Percentiles rank a stretch among this genome's conserved stretches.
Conservation (phyloP, 2,113 vertebrate species). For the Bujurquina vittata region DNA sequence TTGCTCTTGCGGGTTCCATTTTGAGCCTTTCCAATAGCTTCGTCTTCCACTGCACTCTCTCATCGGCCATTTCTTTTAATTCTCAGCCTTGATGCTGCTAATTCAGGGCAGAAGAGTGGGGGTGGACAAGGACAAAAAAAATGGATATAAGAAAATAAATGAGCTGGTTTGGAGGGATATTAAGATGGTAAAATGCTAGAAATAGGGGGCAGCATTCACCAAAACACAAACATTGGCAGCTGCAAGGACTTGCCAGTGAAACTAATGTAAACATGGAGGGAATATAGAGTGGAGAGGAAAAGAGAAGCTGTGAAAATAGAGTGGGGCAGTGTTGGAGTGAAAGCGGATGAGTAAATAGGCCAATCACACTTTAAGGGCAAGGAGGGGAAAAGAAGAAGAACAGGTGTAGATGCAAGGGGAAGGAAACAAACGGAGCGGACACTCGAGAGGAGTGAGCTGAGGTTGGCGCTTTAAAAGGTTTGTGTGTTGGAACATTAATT, state of each 20-base stretch:
- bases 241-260: slow-evolving; percentile 44
- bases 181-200: slow-evolving; percentile 47
- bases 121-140: neutral
- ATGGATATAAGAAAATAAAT: slow-evolving; percentile 25
- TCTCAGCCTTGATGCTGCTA: slow-evolving; percentile 54
- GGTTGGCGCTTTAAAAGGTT: slow-evolving; percentile 56
- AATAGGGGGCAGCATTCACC: slow-evolving; percentile 44
- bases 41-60: slow-evolving; percentile 14
- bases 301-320: slow-evolving; percentile 50
- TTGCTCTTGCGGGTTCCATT: slow-evolving; percentile 68
- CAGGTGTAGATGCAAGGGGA: slow-evolving; percentile 6
- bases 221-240: slow-evolving; percentile 57
- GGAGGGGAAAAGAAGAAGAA: slow-evolving; percentile 18
- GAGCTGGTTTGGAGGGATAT: slow-evolving; percentile 29
- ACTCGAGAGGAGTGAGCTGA: slow-evolving; percentile 24
- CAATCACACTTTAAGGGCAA: slow-evolving; percentile 28
- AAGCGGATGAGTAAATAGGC: slow-evolving; percentile 49
- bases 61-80: slow-evolving; percentile 55
- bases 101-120: slow-evolving; percentile 52
- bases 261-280: slow-evolving; percentile 66
- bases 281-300: slow-evolving; percentile 59
- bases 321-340: slow-evolving; percentile 31
- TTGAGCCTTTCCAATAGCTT: slow-evolving; percentile 51
- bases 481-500: slow-evolving; percentile 67
- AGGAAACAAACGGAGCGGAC: slow-evolving; percentile 32